Evolutionary conservation across 1,140 invertebrate species (phyloP).

Genomic region (Pseudomyrmex sp.): DNA sequence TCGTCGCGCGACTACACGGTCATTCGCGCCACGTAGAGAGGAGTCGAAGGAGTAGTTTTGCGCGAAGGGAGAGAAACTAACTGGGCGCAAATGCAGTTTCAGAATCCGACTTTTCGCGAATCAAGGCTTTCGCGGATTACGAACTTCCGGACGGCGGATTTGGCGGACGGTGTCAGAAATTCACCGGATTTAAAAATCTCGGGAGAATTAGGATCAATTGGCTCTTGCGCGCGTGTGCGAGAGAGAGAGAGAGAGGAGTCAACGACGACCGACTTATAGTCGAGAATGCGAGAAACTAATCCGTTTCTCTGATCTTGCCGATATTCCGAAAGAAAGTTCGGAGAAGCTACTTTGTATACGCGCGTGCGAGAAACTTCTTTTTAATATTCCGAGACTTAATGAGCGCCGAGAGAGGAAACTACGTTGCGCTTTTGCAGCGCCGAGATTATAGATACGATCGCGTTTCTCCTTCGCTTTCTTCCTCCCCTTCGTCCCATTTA

Average conservation of each 20-base stretch:
- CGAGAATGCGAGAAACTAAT: not conserved
- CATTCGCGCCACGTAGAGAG: not conserved
- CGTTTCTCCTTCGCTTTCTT: not conserved
- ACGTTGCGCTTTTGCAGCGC: not conserved
- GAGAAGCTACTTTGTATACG: not conserved
- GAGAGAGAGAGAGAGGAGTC: too few species aligned
- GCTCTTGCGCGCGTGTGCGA: too few species aligned
- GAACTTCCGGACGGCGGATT: not conserved
- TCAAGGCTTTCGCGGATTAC: not conserved
- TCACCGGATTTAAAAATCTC: too few species aligned
- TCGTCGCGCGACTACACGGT: not conserved
- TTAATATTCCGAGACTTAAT: conserved; percentile 30
- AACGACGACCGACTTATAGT: too few species aligned
- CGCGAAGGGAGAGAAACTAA: not conserved
- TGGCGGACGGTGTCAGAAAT: not conserved
- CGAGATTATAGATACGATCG: conserved; percentile 14
- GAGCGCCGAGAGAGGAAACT: not conserved
- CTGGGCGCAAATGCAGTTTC: not conserved
- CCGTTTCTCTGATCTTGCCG: not conserved
- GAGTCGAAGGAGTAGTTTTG: too few species aligned
- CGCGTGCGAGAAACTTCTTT: not conserved
- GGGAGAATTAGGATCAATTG: too few species aligned
- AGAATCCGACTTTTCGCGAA: not conserved
- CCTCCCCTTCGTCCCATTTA: not conserved
- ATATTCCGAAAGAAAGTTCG: not conserved